Base-by-base conservation (phyloP, 2,797 vertebrate genomes). In the Loris lydekkerianus region DNA sequence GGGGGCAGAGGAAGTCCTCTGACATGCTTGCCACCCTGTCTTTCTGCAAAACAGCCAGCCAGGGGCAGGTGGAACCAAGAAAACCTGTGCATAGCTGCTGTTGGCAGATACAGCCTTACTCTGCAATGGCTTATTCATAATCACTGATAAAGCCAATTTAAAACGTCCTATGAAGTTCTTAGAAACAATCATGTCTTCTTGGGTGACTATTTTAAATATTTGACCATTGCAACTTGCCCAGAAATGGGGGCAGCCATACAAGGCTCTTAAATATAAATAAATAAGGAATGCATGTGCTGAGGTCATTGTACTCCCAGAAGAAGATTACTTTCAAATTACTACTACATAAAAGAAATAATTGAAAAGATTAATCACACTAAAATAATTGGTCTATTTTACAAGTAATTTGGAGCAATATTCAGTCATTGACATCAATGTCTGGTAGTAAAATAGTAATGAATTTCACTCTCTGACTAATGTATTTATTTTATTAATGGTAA, bases 401-500 rank as follows among this genome's bases (percentile, higher is more conserved):
- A 98, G 97, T 98, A 98, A 98, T 98, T 97, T 98, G 97, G 96
- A 96, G 95, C 95, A 95, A 96, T 98, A 97, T 98, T 98, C 98
- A 96, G 97, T 98, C 98, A 98, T 97, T 96, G 97, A 98, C 97
- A 85, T 97, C 97, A 97, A 98, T 98, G 98, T 98, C 97, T 98
- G 97, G 97, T 97, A 98, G 98, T 98, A 98, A 98, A 98, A 97
- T 86, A 97, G 94, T 98, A 97, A 97, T 97, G 96, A 96, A 97
- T 97, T 98, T 98, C 72, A 97, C 98, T 98, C 97, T 97, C 95
- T 98, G 97, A 98, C 97, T 98, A 98, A 98, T 98, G 96, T 98
- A 98, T 98, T 98, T 98, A 98, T 97, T 97, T 98, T 98, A 98
- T 98, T 98, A 98, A 98, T 98, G 96, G 97, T 96, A 97, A 97